Evolutionary conservation across 2,113 vertebrate genomes (phyloP), one percentile per base, ranked within the genome.

Genomic region (Emberiza fucata): DNA sequence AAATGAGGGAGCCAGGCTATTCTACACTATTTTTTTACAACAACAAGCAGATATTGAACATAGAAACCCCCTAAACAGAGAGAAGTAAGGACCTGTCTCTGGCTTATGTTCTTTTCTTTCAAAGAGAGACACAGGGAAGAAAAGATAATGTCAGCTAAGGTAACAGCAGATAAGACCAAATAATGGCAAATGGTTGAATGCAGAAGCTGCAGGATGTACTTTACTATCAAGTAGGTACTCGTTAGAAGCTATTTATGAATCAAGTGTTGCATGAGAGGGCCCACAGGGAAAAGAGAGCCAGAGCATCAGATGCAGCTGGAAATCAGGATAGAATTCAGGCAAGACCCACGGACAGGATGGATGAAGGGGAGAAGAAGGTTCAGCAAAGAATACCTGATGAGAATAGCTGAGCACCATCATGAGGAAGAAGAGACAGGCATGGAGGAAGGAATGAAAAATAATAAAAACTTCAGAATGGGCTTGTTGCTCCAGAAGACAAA

Each of bases 171-270:
- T 94, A 54, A 94, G 33, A 78, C 72, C 80, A 91, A 81, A 86
- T 86, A 92, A 95, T 94, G 93, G 83, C 88, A 83, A 90, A 83
- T 86, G 72, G 86, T 73, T 95, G 90, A 92, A 93, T 83, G 80
- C 42, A 86, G 76, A 92, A 90, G 92, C 90, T 93, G 82, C 86
- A 95, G 96, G 96, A 97, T 96, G 96, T 88, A 96, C 88, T 97
- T 88, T 25, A 83, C 35, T 81, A 71, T 95, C 86, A 94, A 97
- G 95, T 81, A 69, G 85, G 68, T 92, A 88, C 96, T 97, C 88
- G 83, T 93, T 78, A 88, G 80, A 59, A 95, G 92, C 96, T 94
- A 97, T 97, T 96, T 97, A 83, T 84, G 60, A 50, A 63, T 93
- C 86, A 94, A 97, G 86, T 84, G 86, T 44, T 28, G 11, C 91